Base-by-base conservation (phyloP, 35 echinoderm and acorn worm genomes). In the Hemicentrotus pulcherrimus region DNA sequence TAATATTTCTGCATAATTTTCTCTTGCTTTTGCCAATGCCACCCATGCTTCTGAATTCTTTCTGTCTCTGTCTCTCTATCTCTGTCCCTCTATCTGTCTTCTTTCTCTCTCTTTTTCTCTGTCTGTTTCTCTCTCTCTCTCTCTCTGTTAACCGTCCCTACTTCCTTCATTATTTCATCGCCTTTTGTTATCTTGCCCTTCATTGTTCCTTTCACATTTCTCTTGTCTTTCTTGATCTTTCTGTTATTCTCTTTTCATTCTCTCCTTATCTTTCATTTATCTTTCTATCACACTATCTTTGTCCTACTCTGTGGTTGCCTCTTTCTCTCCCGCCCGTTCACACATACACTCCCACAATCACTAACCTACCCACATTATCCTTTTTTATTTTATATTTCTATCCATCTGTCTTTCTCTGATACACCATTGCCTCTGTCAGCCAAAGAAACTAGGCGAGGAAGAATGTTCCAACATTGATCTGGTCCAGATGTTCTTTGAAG, bases 401-500 rank as follows among this genome's bases (percentile, higher is more conserved):
- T 55, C 24, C 24, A 5, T 78, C 65, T 78, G 65, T 78, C 65
- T 59, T 59, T 11, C 50, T 15, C 50, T 55, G 50, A 10, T 55
- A 55, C 15, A 14, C 24, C 65, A 78, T 78, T 78, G 22, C 4
- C 19, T 78, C 0, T 94, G 30, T 85, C 24, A 94, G 94, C 61
- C 94, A 15, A 61, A 94, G 45, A 94, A 13, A 85, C 45, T 94
- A 12, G 94, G 86, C 9, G 94, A 94, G 71, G 61, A 85, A 86
- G 59, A 94, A 7, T 85, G 55, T 41, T 45, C 71, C 33, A 94
- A 94, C 1, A 19, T 19, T 78, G 94, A 94, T 85, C 94, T 94
- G n/a, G 94, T 94, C 19, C 19, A 86, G 41, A 61, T 94, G 65
- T 94, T 94, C 94, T 86, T 94, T 41, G 61, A 94, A 94, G 94